phyloP scores from a whole-genome alignment of 2,888 invertebrate species.

The Pristionchus entomophagus region DNA sequence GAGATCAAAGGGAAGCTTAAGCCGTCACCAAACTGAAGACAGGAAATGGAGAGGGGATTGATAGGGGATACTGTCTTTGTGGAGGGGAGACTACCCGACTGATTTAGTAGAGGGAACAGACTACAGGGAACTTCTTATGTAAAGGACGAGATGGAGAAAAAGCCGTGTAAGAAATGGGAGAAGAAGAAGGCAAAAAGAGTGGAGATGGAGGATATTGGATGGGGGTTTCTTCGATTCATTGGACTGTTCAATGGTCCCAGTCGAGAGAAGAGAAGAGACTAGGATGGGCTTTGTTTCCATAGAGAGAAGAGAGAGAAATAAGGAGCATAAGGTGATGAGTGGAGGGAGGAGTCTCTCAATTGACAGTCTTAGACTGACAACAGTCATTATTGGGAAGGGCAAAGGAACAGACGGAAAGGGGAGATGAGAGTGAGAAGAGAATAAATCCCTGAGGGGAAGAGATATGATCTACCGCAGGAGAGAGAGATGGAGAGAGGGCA shows the following conservation, averaged over 20 bases:
- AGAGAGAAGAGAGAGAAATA: neutral
- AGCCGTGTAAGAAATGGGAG: slow-evolving; percentile 35
- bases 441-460: neutral
- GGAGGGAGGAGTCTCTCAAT: neutral
- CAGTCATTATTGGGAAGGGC: slow-evolving; percentile 20
- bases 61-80: slow-evolving; percentile 38
- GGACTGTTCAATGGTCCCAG: neutral
- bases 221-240: neutral
- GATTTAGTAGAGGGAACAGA: neutral
- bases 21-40: slow-evolving; percentile 13
- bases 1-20: slow-evolving; percentile 45
- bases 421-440: neutral
- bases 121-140: too few relatives aligned
- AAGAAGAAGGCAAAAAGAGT: slow-evolving; percentile 25
- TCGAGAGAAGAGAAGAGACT: slow-evolving; percentile 7
- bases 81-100: neutral
- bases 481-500: neutral
- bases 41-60: slow-evolving; percentile 9
- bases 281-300: slow-evolving; percentile 28
- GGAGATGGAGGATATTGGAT: neutral
- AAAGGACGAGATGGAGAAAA: too few relatives aligned
- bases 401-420: slow-evolving; percentile 35
- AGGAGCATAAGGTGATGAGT: slow-evolving; percentile 6
- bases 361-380: slow-evolving; percentile 37
- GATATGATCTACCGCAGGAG: slow-evolving; percentile 28